Evolutionary conservation across 2,797 vertebrate species (phyloP).

Genomic region (Trachurus trachurus): DNA sequence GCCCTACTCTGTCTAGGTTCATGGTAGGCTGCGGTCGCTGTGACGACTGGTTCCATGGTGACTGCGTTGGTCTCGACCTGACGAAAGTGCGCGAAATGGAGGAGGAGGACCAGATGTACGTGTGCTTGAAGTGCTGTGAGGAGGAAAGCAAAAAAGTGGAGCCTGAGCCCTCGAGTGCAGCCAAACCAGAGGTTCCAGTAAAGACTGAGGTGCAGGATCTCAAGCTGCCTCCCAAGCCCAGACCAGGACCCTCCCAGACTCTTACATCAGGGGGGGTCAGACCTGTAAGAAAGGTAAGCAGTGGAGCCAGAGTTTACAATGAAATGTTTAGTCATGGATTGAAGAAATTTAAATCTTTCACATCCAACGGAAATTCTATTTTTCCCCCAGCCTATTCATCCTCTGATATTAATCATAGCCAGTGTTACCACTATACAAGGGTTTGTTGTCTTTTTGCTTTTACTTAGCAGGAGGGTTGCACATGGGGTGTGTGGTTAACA

Average conservation of each 20-base stretch:
- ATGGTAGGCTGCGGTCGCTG: conserved; percentile 99
- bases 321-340: conserved; percentile 7
- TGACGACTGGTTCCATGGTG: conserved; percentile 99
- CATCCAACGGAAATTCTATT: conserved; percentile 39
- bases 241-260: conserved; percentile 81
- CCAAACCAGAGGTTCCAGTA: conserved; percentile 74
- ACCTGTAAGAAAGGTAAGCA: conserved; percentile 90
- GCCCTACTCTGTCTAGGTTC: conserved; percentile 84
- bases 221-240: conserved; percentile 83
- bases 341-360: conserved; percentile 11
- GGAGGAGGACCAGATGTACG: conserved; percentile 97
- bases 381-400: conserved; percentile 71
- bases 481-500: conserved; percentile 52
- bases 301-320: neutral
- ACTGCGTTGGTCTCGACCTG: conserved; percentile 96
- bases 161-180: conserved; percentile 68
- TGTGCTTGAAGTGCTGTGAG: conserved; percentile 96
- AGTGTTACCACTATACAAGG: conserved; percentile 63
- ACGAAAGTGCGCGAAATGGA: conserved; percentile 97
- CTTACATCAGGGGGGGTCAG: conserved; percentile 85
- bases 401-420: conserved; percentile 76
- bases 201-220: conserved; percentile 81
- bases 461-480: conserved; percentile 55
- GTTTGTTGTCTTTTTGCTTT: conserved; percentile 74
- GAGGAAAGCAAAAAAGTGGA: conserved; percentile 91